Percentiles rank a stretch among this genome's conserved stretches.
Evolutionary conservation across 2,113 vertebrate species (phyloP).

Genomic region (Burhinus bistriatus): DNA sequence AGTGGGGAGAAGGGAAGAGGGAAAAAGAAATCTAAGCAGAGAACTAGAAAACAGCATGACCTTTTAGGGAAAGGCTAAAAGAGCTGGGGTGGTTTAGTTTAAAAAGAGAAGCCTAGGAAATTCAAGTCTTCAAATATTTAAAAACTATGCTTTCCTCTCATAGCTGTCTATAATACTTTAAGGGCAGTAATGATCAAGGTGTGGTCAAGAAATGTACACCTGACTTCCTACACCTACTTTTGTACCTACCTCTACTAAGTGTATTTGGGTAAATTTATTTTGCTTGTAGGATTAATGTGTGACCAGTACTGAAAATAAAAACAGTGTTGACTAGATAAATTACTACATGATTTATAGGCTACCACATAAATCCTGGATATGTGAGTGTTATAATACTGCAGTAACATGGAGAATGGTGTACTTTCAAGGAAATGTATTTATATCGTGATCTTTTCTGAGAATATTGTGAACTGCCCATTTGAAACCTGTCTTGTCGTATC

Average conservation of each 20-base stretch:
- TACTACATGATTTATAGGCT: background rate
- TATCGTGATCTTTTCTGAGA: background rate
- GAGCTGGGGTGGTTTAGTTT: background rate
- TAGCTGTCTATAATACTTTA: background rate
- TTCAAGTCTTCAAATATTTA: background rate
- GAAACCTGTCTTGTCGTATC: background rate
- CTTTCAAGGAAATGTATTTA: background rate
- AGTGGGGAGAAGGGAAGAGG: background rate
- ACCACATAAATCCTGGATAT: background rate
- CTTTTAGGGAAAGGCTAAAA: background rate
- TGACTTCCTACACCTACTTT: background rate
- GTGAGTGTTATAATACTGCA: background rate
- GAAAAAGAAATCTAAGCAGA: background rate
- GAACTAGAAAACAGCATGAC: background rate
- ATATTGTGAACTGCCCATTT: background rate
- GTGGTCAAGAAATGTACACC: fast-evolving
- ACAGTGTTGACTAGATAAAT: background rate
- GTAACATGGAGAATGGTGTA: background rate
- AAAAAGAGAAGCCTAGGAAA: background rate
- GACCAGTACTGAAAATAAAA: background rate
- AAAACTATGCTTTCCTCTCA: background rate
- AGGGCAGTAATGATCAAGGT: background rate
- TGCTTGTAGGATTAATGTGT: background rate
- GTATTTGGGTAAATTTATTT: background rate
- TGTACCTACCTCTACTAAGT: background rate